Evolutionary conservation across 2,888 invertebrate genomes (phyloP), one percentile per base, ranked within the genome.

Genomic region (Helobdella robusta): DNA sequence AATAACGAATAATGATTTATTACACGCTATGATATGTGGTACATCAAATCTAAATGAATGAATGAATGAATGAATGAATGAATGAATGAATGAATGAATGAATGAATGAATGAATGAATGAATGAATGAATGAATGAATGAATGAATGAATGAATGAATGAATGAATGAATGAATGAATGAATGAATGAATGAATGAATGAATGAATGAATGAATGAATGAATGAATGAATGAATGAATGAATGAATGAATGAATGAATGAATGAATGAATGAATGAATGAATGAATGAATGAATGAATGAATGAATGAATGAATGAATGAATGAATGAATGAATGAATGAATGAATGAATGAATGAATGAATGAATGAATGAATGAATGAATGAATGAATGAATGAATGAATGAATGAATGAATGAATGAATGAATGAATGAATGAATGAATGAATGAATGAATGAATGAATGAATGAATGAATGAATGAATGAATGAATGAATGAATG

Each of bases 101-200:
- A 40, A 40, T 40, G 44, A 40, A 40, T 40, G 44, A 40, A 40
- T 40, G 44, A 40, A 40, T 40, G 44, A 40, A 40, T 40, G 44
- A 40, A 40, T 40, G 44, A 40, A 40, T 40, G 44, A 40, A 40
- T 40, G 44, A 40, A 40, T 40, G 44, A 40, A 40, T 40, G 44
- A 40, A 40, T 40, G 44, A 40, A 40, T 40, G 44, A 40, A 40
- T 40, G 44, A 40, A 40, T 40, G 44, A 40, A 40, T 40, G 44
- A 40, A 40, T 40, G 44, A 40, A 40, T 40, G 44, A 40, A 40
- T 40, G 44, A 40, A 40, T 40, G 44, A 40, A 40, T 40, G 44
- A 40, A 40, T 40, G 44, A 40, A 40, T 40, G 44, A 40, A 40
- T 40, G 44, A 40, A 40, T 40, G 44, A 40, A 40, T 40, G 44